These are phyloP conservation scores for Cherax destructor DNA, from an alignment of 1,140 invertebrate genomes.

Conservation along the genomic window DNA sequence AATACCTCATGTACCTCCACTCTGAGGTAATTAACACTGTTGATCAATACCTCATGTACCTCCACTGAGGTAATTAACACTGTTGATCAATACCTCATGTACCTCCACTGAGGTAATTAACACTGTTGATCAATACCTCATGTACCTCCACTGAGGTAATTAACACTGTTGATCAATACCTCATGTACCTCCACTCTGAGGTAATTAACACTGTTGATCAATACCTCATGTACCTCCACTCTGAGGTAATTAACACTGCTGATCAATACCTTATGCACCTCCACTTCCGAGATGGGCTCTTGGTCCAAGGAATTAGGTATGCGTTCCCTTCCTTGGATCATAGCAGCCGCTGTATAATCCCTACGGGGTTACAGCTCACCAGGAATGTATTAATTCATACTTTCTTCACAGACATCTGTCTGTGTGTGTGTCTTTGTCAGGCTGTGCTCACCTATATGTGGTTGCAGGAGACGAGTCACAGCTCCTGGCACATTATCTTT, in stretches of 20 bases:
- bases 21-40: background rate
- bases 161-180: background rate
- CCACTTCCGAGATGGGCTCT: background rate
- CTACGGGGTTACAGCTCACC: too few species aligned
- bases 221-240: background rate
- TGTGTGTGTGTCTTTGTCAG: too few species aligned
- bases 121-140: background rate
- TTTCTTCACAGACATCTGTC: too few species aligned
- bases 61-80: background rate
- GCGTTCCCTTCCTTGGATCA: too few species aligned
- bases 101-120: background rate
- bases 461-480: too few species aligned
- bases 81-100: background rate
- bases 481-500: too few species aligned
- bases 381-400: too few species aligned
- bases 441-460: too few species aligned
- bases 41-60: background rate
- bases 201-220: background rate
- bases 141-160: background rate
- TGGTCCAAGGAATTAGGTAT: too few species aligned
- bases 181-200: background rate
- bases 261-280: conserved; percentile 5
- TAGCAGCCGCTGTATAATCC: too few species aligned
- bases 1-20: background rate
- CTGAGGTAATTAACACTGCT: too few species aligned